phyloP scores from a whole-genome alignment of 2,888 invertebrate species.

The Sinotaia quadrata region DNA sequence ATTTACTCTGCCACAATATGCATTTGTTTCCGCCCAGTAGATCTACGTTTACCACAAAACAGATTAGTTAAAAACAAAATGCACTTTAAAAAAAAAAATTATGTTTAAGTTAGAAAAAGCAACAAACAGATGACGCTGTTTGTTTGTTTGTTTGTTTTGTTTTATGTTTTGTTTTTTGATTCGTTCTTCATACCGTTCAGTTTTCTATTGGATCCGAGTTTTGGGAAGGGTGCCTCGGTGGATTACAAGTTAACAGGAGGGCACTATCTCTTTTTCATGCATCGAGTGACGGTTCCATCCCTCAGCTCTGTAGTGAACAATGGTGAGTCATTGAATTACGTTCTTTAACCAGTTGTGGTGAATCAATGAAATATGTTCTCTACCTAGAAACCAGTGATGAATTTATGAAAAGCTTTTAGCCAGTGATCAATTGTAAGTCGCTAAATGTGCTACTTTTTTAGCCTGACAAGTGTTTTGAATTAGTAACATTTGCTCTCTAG shows the following conservation, averaged over 20 bases:
- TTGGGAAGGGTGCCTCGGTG: constrained; percentile 41
- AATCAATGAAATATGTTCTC: neutral
- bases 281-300: constrained; percentile 20
- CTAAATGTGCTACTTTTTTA: too few species aligned
- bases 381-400: neutral
- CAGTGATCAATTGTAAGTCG: too few species aligned
- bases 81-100: too few species aligned
- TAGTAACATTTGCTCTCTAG: too few species aligned
- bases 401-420: neutral
- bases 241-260: constrained; percentile 30
- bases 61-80: too few species aligned
- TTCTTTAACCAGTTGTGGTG: too few species aligned
- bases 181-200: neutral
- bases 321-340: constrained; percentile 30
- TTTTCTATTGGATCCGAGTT: constrained; percentile 13
- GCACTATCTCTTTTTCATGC: constrained; percentile 26
- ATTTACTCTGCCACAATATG: too few species aligned
- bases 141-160: neutral
- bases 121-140: neutral
- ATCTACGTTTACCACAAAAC: too few species aligned
- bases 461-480: too few species aligned
- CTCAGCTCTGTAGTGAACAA: constrained; percentile 29
- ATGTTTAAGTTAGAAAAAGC: too few species aligned
- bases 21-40: too few species aligned
- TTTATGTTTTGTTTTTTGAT: neutral